Base-by-base conservation (phyloP, 2,888 invertebrate genomes). In the Synanthedon formicaeformis region DNA sequence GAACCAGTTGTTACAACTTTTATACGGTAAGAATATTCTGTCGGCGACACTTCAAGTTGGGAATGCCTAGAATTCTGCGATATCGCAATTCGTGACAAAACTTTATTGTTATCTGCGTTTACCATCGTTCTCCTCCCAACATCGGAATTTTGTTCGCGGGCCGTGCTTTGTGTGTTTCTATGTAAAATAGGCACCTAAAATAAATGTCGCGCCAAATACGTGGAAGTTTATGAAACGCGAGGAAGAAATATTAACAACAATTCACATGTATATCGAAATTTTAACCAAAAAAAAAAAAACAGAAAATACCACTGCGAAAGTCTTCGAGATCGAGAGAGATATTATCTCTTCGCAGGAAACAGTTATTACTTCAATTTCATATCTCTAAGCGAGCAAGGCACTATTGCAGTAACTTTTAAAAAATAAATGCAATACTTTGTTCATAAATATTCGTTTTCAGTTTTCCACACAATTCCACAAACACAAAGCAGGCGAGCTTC, bases 1-100 rank as follows among this genome's bases (percentile, higher is more conserved):
- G 63, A 63, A 58, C 58, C 57, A 58, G 66, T 65, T 65, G 63
- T 65, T 59, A 63, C 62, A 63, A 64, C 61, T 64, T 68, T 64
- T 60, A 57, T 63, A 56, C 58, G 53, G 53, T 53, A 55, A 59
- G 61, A 62, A 65, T 66, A 64, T 64, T 57, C 57, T 54, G 59
- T 60, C 60, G 62, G 57, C 57, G 58, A 62, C 64, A 62, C 59
- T 66, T 64, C 55, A 55, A 62, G 58, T 60, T 59, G 56, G 59
- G 61, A 63, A 63, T 60, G 56, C 56, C 62, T 57, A 59, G 54
- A 65, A 61, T 64, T 63, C 57, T 54, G 58, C 58, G 56, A 66
- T 65, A 68, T 65, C 63, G 56, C 57, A 54, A 60, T 61, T 61
- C 60, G 60, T 55, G 57, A 57, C 59, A 53, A 50, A 54, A 60